Percentiles rank a stretch among this genome's conserved stretches.
These are phyloP conservation scores for Eurois occulta DNA, from an alignment of 2,888 invertebrate species.

Conservation along the genomic window DNA sequence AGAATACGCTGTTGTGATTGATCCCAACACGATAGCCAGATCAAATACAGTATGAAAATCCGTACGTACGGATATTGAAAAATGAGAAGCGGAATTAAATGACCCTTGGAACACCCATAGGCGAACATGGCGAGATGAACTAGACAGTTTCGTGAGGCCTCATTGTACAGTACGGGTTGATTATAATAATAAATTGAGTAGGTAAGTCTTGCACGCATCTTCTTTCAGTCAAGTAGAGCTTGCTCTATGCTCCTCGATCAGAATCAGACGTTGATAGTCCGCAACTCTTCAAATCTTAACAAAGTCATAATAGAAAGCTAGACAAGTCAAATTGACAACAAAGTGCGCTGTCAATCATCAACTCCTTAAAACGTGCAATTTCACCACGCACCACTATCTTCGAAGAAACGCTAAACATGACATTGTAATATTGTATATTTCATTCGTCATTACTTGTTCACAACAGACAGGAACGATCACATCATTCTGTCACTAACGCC, in stretches of 20 bases:
- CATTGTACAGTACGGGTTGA: no score
- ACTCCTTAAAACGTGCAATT: conserved; percentile 22
- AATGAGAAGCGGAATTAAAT: neutral
- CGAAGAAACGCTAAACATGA: conserved; percentile 40
- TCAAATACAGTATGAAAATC: conserved; percentile 34
- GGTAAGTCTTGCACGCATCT: neutral
- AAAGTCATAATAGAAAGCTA: neutral
- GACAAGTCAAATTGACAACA: conserved; percentile 4
- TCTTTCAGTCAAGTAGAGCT: neutral
- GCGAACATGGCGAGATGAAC: neutral
- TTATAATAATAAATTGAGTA: neutral
- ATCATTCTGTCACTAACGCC: conserved; percentile 62
- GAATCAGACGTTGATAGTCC: no score
- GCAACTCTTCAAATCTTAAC: no score
- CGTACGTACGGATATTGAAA: neutral
- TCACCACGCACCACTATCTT: conserved; percentile 28
- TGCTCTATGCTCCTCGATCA: neutral
- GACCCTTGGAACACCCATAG: neutral
- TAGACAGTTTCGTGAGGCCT: neutral
- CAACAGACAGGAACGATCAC: conserved; percentile 59
- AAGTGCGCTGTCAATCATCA: conserved; percentile 28
- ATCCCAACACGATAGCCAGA: conserved; percentile 45
- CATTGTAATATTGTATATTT: conserved; percentile 46
- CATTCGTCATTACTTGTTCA: conserved; percentile 46
- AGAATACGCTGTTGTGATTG: conserved; percentile 65